Base-by-base conservation (phyloP, 2,888 invertebrate genomes). In the Steromphala cineraria region DNA sequence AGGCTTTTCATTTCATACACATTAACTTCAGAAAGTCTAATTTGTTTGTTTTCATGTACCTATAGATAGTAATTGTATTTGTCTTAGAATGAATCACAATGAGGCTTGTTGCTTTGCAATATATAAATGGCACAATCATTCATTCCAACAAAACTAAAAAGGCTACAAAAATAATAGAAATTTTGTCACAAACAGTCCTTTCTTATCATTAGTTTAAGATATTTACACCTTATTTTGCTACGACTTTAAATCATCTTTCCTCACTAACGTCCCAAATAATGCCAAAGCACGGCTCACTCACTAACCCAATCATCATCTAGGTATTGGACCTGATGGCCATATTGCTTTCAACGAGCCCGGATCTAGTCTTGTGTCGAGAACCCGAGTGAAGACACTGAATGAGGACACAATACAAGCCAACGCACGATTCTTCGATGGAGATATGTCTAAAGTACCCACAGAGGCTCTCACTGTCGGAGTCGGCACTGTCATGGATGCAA, bases 321-420 rank as follows among this genome's bases (percentile, higher is more conserved):
- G 98, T 83, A 99, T 99, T 93, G 99, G 99, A 0, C 98, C 99
- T n/a, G 99, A 99, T 94, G 99, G 99, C 0, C 99, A 99, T 94
- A 98, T 99, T 93, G 99, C 99, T 40, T 99, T 99, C 94, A 99
- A 99, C 94, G 99, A 99, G 94, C 99, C 99, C 0, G 99, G 99
- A 78, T 99, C 99, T 3, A 98, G 98, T 81, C 95, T 99, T 87
- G 97, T 96, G 52, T 99, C 99, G 17, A 95, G 99, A 87, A 99
- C 99, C 21, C 95, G 99, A 90, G 97, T 99, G 7, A 99, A 99
- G 95, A 98, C 99, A 19, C 95, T 99, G 62, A 98, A 98, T 40
- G 96, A 97, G 94, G 99, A 99, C 94, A 99, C 99, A 55, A 95
- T 99, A 67, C 96, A 97, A 93, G 99, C 99, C 78, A 99, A 99